phyloP scores from a whole-genome alignment of 2,888 invertebrate species.

The Drosophila helvetica region DNA sequence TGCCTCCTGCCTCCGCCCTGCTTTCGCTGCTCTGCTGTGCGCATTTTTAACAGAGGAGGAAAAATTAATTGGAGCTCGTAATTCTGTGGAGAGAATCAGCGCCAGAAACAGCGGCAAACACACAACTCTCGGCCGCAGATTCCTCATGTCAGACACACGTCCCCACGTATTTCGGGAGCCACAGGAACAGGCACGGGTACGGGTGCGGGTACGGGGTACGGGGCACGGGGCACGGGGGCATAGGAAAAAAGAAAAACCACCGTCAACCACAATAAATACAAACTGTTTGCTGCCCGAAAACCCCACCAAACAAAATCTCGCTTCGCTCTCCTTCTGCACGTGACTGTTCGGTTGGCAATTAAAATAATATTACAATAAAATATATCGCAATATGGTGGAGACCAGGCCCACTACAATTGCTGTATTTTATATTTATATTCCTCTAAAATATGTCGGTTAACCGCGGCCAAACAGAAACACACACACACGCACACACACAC shows the following conservation, averaged over 20 bases:
- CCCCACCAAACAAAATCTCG: slow-evolving; percentile 67
- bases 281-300: slow-evolving; percentile 62
- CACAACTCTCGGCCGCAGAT: slow-evolving; percentile 23
- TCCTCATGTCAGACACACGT: slow-evolving; percentile 70
- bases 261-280: slow-evolving; percentile 73
- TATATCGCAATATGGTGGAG: slow-evolving; percentile 30
- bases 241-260: slow-evolving; percentile 20
- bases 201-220: too few relatives aligned
- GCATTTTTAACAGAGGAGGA: slow-evolving; percentile 66
- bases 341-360: slow-evolving; percentile 62
- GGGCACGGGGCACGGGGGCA: not conserved
- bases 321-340: slow-evolving; percentile 38
- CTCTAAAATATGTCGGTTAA: slow-evolving; percentile 59
- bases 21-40: slow-evolving; percentile 24
- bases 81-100: slow-evolving; percentile 29
- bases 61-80: slow-evolving; percentile 74
- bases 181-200: slow-evolving; percentile 1
- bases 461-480: slow-evolving; percentile 57
- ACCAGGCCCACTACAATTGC: slow-evolving; percentile 34
- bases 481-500: not conserved
- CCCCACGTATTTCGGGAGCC: slow-evolving; percentile 32
- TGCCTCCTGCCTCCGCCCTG: not conserved
- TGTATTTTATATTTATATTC: slow-evolving; percentile 26
- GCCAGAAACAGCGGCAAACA: slow-evolving; percentile 8
- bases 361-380: slow-evolving; percentile 76